A percentile compares a stretch with the other conserved stretches of the same genome.
Conservation (phyloP, 2,797 vertebrate genomes). For the Platalea minor region DNA sequence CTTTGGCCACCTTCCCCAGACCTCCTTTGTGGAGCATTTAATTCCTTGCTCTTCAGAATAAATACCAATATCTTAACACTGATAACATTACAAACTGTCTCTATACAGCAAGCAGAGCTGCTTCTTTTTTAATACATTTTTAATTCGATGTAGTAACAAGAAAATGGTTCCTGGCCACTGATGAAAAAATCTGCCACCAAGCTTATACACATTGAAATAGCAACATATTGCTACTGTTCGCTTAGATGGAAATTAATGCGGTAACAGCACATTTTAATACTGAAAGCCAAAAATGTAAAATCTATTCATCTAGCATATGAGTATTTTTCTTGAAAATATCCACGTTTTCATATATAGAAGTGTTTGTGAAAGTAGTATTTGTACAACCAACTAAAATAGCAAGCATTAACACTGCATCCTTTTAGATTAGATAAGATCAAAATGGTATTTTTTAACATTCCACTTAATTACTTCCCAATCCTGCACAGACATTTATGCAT, state of each 20-base stretch:
- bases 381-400: not conserved
- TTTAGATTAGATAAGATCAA: not conserved
- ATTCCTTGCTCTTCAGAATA: not conserved
- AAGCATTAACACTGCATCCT: not conserved
- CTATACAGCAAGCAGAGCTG: not conserved
- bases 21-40: not conserved
- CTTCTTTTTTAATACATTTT: not conserved
- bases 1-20: not conserved
- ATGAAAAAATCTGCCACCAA: slow-evolving; percentile 25
- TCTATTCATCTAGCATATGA: not conserved
- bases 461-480: not conserved
- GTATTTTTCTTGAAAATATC: not conserved
- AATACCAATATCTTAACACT: not conserved
- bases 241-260: not conserved
- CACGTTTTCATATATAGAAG: not conserved
- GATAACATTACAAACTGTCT: not conserved
- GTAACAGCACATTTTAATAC: not conserved
- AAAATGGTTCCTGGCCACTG: not conserved
- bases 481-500: not conserved
- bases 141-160: not conserved
- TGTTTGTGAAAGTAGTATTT: not conserved
- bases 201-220: not conserved
- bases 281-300: not conserved
- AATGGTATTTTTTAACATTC: not conserved
- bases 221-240: not conserved